Conservation (phyloP, 1,140 invertebrate genomes). For the Brachionus calyciflorus region DNA sequence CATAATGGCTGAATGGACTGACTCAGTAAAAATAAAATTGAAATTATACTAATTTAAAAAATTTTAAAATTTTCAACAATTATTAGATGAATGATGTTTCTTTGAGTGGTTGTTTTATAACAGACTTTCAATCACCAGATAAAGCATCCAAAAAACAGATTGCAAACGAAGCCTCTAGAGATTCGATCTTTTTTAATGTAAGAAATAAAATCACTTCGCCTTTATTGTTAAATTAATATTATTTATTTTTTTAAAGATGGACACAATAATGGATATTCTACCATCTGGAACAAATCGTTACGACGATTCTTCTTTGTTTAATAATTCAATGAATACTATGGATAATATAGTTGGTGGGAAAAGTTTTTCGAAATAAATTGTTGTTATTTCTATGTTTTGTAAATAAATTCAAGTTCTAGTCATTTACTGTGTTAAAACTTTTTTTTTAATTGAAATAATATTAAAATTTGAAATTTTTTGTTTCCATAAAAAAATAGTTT, state of each 20-base stretch:
- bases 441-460: too few species aligned
- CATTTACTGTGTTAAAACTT: too few species aligned
- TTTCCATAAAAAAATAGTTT: too few species aligned
- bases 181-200: slow-evolving; percentile 43
- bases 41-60: too few species aligned
- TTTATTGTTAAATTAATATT: neutral
- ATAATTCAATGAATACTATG: slow-evolving; percentile 28
- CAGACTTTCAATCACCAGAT: slow-evolving; percentile 26
- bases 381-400: too few species aligned
- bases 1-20: slow-evolving; percentile 16
- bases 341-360: slow-evolving; percentile 3
- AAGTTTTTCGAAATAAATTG: neutral
- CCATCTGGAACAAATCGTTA: neutral
- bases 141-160: neutral
- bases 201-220: neutral
- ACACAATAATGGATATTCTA: slow-evolving; percentile 34
- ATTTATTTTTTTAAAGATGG: slow-evolving; percentile 7
- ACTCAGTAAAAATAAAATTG: neutral
- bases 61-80: neutral
- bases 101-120: slow-evolving; percentile 21
- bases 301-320: slow-evolving; percentile 37
- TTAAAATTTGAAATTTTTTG: too few species aligned
- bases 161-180: slow-evolving; percentile 7
- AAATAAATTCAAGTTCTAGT: too few species aligned
- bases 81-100: slow-evolving; percentile 39